Conservation (phyloP, 2,888 invertebrate species). For the Heliconius cydno region DNA sequence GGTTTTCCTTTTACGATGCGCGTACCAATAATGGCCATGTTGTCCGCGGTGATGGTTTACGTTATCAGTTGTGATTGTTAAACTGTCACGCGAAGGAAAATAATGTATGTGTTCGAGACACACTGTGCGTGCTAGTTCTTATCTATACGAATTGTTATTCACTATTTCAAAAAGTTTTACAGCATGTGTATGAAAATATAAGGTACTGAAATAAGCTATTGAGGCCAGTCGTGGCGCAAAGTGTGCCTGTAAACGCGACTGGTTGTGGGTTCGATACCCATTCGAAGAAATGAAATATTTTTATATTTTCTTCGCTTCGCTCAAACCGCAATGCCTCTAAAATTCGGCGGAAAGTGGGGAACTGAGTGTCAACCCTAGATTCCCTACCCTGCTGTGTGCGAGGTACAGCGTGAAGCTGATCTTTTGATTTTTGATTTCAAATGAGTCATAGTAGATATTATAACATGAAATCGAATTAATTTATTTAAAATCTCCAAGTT, state of each 20-base stretch:
- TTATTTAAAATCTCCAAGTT: not conserved
- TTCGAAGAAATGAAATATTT: too few relatives aligned
- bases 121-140: constrained; percentile 38
- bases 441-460: not conserved
- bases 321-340: too few relatives aligned
- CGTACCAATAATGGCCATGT: constrained; percentile 34
- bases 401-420: too few relatives aligned
- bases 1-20: constrained; percentile 1
- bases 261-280: too few relatives aligned
- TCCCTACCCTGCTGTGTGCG: too few relatives aligned
- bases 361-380: too few relatives aligned
- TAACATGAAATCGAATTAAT: not conserved
- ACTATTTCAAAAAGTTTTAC: not conserved
- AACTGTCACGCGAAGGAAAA: constrained; percentile 36
- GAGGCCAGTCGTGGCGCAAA: too few relatives aligned
- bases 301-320: too few relatives aligned
- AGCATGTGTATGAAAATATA: constrained; percentile 5
- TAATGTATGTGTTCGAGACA: constrained; percentile 26
- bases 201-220: too few relatives aligned
- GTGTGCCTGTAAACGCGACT: too few relatives aligned
- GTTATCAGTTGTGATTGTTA: constrained; percentile 37
- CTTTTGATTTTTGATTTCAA: too few relatives aligned
- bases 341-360: too few relatives aligned
- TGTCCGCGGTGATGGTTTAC: constrained; percentile 45
- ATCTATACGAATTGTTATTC: constrained; percentile 23